Percentiles rank a stretch among this genome's conserved stretches.
phyloP scores from a whole-genome alignment of 2,113 vertebrate species.

The Hystrix brachyura region DNA sequence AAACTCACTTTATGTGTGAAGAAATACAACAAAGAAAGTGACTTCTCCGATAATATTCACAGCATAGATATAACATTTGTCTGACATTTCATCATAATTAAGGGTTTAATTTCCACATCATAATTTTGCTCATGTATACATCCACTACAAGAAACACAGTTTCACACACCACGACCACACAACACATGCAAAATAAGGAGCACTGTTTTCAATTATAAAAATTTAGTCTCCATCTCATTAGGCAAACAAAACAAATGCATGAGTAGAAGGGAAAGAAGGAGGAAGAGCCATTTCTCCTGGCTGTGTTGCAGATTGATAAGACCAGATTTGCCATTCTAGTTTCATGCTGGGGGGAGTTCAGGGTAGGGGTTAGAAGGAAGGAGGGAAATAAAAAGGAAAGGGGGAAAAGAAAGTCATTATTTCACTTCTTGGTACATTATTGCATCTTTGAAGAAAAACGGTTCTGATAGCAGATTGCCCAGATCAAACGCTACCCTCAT shows the following conservation, averaged over 20 bases:
- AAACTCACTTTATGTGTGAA: neutral
- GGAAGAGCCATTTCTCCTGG: neutral
- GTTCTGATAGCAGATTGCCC: neutral
- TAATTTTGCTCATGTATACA: neutral
- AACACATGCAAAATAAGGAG: neutral
- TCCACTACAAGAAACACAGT: neutral
- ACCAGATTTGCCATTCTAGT: neutral
- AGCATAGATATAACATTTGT: neutral
- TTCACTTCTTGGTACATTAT: neutral
- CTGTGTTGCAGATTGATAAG: neutral
- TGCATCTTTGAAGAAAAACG: neutral
- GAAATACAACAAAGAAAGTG: neutral
- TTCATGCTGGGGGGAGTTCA: neutral
- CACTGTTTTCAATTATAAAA: neutral
- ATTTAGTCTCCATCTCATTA: neutral
- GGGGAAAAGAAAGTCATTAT: neutral
- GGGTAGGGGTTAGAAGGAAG: neutral
- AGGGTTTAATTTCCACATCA: neutral
- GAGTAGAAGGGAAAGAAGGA: accelerated
- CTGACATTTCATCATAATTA: neutral
- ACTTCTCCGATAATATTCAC: neutral
- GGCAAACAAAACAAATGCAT: neutral
- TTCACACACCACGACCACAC: neutral
- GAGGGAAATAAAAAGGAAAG: neutral
- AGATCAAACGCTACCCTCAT: neutral